Conservation (phyloP, 2,113 vertebrate species). For the Prolemur simus region DNA sequence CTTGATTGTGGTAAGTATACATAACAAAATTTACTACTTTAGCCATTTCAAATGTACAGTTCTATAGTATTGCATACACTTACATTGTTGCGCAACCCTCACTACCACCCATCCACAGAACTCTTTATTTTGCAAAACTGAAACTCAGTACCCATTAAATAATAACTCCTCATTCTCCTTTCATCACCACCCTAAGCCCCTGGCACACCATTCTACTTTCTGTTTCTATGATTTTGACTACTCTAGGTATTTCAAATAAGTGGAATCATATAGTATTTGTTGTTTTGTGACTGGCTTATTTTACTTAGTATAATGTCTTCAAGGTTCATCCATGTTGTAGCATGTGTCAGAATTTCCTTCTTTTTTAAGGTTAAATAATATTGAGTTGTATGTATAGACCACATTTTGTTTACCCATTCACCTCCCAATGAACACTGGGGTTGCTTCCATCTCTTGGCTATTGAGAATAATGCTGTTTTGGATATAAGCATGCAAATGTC, state of each 20-base stretch:
- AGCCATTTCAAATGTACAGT: not conserved
- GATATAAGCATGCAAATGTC: not conserved
- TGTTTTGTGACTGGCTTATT: not conserved
- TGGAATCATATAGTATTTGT: not conserved
- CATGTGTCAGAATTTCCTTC: not conserved
- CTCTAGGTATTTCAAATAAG: not conserved
- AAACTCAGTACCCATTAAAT: not conserved
- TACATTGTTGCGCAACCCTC: not conserved
- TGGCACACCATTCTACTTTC: not conserved
- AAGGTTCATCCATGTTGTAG: not conserved
- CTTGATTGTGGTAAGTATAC: not conserved
- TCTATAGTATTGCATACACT: not conserved
- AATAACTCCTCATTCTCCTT: not conserved
- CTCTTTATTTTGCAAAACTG: not conserved
- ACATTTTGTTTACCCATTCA: not conserved
- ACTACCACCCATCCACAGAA: not conserved
- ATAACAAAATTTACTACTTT: not conserved
- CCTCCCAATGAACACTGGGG: not conserved
- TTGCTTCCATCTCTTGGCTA: not conserved
- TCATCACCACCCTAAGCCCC: not conserved
- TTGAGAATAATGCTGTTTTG: not conserved
- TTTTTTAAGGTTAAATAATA: not conserved
- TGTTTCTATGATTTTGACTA: not conserved
- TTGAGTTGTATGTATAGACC: not conserved
- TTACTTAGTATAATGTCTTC: not conserved